Percentiles rank a stretch among this genome's conserved stretches.
Conservation (phyloP, 2,113 vertebrate genomes). For the Dicentrarchus labrax region DNA sequence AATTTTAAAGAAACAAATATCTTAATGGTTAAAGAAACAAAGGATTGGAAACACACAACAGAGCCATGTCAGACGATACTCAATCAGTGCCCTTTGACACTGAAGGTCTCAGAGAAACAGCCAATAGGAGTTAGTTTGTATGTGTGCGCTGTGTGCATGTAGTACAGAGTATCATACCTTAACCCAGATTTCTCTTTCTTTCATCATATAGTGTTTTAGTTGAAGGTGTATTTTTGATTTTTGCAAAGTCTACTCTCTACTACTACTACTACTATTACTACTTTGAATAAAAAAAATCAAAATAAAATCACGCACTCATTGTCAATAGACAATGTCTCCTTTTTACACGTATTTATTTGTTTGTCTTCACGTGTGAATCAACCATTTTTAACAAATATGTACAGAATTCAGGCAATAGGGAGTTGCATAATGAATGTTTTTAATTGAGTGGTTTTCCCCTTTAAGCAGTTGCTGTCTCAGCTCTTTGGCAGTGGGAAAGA, state of each 20-base stretch:
- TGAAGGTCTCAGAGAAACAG: conserved; percentile 18
- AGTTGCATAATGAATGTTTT: neutral
- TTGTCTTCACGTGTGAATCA: neutral
- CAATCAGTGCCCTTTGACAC: conserved; percentile 26
- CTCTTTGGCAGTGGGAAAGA: conserved; percentile 46
- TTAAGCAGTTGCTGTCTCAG: conserved; percentile 60
- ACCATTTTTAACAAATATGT: conserved; percentile 25
- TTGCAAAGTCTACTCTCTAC: neutral
- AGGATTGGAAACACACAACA: conserved; percentile 1
- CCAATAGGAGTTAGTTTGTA: neutral
- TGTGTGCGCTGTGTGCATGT: neutral
- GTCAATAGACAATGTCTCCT: neutral
- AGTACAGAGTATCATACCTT: neutral
- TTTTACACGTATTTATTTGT: neutral
- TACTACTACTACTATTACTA: neutral
- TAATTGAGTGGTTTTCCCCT: conserved; percentile 55
- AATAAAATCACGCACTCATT: neutral
- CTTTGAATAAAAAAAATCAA: neutral
- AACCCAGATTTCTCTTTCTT: conserved; percentile 27
- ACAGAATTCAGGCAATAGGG: neutral
- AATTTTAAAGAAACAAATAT: neutral
- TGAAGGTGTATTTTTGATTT: neutral
- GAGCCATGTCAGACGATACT: conserved; percentile 3
- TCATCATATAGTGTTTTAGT: conserved; percentile 17
- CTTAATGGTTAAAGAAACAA: neutral